Base-by-base conservation (phyloP, 2,888 invertebrate species). In the Orchestes rusci region DNA sequence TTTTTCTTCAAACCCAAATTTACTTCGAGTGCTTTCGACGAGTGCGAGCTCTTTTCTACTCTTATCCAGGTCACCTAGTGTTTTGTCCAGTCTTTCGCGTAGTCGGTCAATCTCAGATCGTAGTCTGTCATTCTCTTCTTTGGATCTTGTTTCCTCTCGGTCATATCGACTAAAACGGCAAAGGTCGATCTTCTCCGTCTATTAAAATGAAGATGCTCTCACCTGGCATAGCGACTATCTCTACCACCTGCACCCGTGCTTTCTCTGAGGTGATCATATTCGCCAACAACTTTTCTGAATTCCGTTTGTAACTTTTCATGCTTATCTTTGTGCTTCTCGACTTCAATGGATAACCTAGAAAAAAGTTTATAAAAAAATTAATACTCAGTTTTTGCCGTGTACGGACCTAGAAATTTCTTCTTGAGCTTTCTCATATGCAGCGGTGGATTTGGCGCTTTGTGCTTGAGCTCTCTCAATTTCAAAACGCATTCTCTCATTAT, bases 241-340 rank as follows among this genome's bases (percentile, higher is more conserved):
- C 84, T 75, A 5, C 54, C 56, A 53, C 61, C 81, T 80, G 61
- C 84, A 52, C 86, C 83, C 47, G 84, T 79, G 64, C 88, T 87
- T 61, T 88, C 85, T 45, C 86, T 77, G 4, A 88, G 76, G 32
- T 83, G 82, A 59, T 87, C 87, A 40, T 84, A 73, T 56, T 88
- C 87, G 1, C 77, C 77, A 61, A 90, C 88, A 7, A 88, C 79
- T 63, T 87, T 82, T 53, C 90, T 75, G 52, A 90, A 73, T 59
- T 92, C 92, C 8, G 80, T 74, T 56, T 90, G 84, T 43, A 82
- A 78, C 63, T 89, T 84, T 56, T 92, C 92, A 60, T 89, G 86
- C 58, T 91, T 90, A 60, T 92, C 92, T 60, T 88, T 87, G 74
- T 89, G 82, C 68, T 91, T 92, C 64, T 92, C 92, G 32, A 88